These are phyloP conservation scores for Microplitis demolitor DNA, from an alignment of 1,140 invertebrate species.

Conservation along the genomic window DNA sequence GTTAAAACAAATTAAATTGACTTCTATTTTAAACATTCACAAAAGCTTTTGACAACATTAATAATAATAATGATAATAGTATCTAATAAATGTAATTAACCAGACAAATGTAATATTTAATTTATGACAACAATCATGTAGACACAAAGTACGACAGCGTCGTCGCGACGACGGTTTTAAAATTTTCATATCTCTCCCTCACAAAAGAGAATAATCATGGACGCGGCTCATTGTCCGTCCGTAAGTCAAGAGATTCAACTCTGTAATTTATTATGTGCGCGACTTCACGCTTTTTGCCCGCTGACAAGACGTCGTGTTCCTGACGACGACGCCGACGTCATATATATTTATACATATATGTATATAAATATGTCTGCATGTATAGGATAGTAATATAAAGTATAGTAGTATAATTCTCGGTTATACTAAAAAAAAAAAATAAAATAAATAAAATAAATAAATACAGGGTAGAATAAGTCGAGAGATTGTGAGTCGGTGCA, in stretches of 20 bases:
- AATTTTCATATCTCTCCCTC: neutral
- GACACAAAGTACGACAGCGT: neutral
- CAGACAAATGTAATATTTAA: neutral
- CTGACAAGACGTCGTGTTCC: conserved; percentile 20
- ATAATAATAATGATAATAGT: no score
- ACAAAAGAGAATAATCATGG: neutral
- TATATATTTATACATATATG: neutral
- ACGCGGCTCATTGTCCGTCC: conserved; percentile 13
- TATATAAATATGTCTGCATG: neutral
- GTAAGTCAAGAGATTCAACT: neutral
- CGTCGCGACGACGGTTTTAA: neutral
- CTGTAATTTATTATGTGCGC: conserved; percentile 18
- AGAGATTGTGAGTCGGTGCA: neutral
- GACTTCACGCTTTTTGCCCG: conserved; percentile 15
- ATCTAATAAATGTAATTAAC: no score
- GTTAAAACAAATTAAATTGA: no score
- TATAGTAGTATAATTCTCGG: no score
- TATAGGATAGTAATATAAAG: neutral
- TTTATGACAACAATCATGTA: neutral
- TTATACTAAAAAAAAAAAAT: neutral
- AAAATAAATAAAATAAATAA: neutral
- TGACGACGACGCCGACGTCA: neutral
- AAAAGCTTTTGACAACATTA: no score
- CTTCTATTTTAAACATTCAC: no score
- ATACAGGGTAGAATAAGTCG: neutral